Evolutionary conservation across 1,140 invertebrate genomes (phyloP), one percentile per base, ranked within the genome.

Genomic region (Lucilia cuprina): DNA sequence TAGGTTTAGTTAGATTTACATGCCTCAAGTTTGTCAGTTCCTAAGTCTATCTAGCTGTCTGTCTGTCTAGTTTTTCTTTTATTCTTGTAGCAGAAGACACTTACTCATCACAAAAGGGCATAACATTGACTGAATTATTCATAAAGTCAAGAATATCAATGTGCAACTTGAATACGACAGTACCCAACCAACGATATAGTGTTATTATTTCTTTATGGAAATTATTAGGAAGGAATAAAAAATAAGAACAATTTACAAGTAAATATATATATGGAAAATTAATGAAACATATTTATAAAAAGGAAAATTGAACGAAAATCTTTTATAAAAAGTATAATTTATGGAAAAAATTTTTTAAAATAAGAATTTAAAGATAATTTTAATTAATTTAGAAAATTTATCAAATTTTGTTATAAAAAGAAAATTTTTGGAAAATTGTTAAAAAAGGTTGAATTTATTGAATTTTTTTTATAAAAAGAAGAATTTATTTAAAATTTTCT

Each of bases 71-170:
- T 55, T 5, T 17, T 55, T 55, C 50, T 55, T 55, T 14, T 55
- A 12, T n/a, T 55, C 3, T 55, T 41, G 7, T 41, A 8, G 41
- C 12, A 14, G 7, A 55, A 17, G 50, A 13, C 50, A 55, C 50
- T 55, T 55, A 41, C 41, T 41, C 41, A 41, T 41, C 17, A 55
- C 50, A 55, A 55, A 55, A 55, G 21, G 65, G 65, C 65, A 21
- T 70, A 70, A 70, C 65, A 70, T 70, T 70, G 65, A 70, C 65
- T 70, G 65, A 70, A 70, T 70, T 70, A 70, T 70, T 70, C 65
- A 70, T 70, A 70, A 70, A 70, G 65, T 70, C 65, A 70, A 70
- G 65, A 70, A 70, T n/a, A 25, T 60, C n/a, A 17, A 41, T 41
- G 41, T 41, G 10, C 5, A 41, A 41, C 41, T 30, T 3, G 41